phyloP scores from a whole-genome alignment of 2,888 invertebrate species.

The Teinopalpus imperialis region DNA sequence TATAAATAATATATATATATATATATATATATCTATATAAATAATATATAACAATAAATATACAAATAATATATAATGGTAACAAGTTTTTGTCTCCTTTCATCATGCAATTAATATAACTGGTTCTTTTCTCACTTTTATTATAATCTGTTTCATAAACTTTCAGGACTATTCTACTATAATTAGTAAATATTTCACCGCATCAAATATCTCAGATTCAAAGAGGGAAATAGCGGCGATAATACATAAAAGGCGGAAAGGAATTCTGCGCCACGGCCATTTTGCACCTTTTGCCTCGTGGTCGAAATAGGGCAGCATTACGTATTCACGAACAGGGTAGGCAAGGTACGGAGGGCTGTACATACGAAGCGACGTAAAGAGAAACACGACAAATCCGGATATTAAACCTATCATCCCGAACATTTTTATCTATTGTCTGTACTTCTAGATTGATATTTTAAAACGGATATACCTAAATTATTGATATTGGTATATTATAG shows the following conservation, averaged over 20 bases:
- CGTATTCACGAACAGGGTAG: conserved; percentile 27
- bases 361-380: conserved; percentile 25
- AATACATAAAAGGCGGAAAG: neutral
- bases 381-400: conserved; percentile 14
- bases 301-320: conserved; percentile 28
- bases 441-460: neutral
- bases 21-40: no score
- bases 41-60: no score
- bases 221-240: neutral
- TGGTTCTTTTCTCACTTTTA: no score
- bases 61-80: no score
- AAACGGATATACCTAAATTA: neutral
- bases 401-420: conserved; percentile 15
- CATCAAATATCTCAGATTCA: neutral
- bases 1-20: no score
- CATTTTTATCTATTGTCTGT: conserved; percentile 6
- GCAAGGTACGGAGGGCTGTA: conserved; percentile 1
- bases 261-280: neutral
- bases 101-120: no score
- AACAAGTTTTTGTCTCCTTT: no score
- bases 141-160: no score
- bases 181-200: neutral
- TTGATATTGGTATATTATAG: no score
- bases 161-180: no score
- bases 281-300: conserved; percentile 3